Conservation (phyloP, 2,113 vertebrate species). For the Pachypanchax playfairii region DNA sequence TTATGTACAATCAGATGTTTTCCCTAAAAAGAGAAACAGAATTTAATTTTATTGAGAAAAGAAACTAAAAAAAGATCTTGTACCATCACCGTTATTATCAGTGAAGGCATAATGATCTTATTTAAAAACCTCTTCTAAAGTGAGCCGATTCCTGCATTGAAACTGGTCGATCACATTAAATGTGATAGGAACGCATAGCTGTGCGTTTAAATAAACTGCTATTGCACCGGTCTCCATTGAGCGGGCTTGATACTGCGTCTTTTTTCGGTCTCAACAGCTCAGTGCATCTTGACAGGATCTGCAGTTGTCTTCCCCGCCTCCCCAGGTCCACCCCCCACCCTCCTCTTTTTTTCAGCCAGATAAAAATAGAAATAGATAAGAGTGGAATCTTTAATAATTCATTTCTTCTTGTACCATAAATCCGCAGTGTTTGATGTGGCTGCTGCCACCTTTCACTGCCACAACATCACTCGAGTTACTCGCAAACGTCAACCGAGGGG, state of each 20-base stretch:
- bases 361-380: conserved; percentile 72
- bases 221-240: conserved; percentile 53
- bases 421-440: conserved; percentile 74
- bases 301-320: conserved; percentile 60
- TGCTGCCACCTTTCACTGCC: conserved; percentile 53
- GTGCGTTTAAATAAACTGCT: conserved; percentile 46
- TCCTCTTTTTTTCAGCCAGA: conserved; percentile 11
- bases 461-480: conserved; percentile 58
- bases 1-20: conserved; percentile 32
- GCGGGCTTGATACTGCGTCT: conserved; percentile 68
- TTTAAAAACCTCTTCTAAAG: conserved; percentile 41
- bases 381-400: conserved; percentile 75
- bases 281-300: conserved; percentile 68
- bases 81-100: conserved; percentile 40
- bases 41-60: too few species aligned
- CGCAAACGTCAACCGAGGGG: conserved; percentile 67
- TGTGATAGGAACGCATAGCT: conserved; percentile 43
- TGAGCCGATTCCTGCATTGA: conserved; percentile 33
- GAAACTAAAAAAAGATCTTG: not conserved
- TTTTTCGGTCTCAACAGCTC: conserved; percentile 50
- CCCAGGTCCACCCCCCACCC: conserved; percentile 7
- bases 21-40: too few species aligned
- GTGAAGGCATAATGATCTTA: conserved; percentile 44
- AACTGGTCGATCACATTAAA: conserved; percentile 33
- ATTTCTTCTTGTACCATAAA: conserved; percentile 71